These are phyloP conservation scores for Entomobrya proxima DNA, from an alignment of 2,888 invertebrate species.

Conservation along the genomic window DNA sequence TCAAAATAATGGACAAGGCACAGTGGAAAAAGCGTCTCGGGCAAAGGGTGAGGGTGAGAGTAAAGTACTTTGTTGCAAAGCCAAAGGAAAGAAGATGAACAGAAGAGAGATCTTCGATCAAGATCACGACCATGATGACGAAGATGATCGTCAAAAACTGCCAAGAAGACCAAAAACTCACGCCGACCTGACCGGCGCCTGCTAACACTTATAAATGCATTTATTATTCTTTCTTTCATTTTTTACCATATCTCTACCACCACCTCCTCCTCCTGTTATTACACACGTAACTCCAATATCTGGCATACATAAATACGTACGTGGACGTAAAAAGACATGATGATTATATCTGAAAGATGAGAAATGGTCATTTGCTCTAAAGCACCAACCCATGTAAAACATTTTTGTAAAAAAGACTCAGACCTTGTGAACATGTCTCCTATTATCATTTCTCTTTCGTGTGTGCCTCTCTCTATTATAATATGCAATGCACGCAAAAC, in stretches of 20 bases:
- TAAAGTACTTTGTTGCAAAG: too few relatives aligned
- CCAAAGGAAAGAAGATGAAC: background rate
- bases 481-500: background rate
- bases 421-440: too few relatives aligned
- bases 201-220: conserved; percentile 63
- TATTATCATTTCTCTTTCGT: background rate
- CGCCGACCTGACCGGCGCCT: conserved; percentile 67
- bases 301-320: background rate
- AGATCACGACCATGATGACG: conserved; percentile 36
- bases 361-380: background rate
- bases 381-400: background rate
- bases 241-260: conserved; percentile 13
- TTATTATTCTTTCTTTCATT: conserved; percentile 57
- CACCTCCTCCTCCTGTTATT: background rate
- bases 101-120: conserved; percentile 48
- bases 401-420: background rate
- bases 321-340: background rate
- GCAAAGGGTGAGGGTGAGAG: conserved; percentile 1
- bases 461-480: too few relatives aligned
- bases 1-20: too few relatives aligned
- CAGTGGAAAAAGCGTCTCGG: background rate
- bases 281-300: background rate
- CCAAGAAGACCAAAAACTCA: conserved; percentile 57
- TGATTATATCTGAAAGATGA: background rate
- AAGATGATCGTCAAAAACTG: conserved; percentile 61